These are phyloP conservation scores for Florisuga fusca DNA, from an alignment of 2,797 vertebrate genomes.

Conservation along the genomic window DNA sequence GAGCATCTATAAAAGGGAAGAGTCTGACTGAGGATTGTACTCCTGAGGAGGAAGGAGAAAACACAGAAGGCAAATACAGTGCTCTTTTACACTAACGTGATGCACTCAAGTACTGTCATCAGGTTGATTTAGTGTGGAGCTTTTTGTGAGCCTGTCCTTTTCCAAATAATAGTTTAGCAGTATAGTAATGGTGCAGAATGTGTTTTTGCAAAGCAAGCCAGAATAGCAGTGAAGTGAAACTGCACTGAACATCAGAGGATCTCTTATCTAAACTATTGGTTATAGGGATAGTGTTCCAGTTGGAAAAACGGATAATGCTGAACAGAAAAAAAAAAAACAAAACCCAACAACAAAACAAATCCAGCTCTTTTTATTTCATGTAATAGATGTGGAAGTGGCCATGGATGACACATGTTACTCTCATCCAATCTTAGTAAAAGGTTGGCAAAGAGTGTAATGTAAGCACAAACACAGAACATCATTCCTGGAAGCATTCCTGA, in stretches of 20 bases:
- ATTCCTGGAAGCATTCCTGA: neutral
- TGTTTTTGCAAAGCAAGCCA: slow-evolving; percentile 15
- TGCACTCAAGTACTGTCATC: neutral
- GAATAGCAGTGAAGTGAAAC: neutral
- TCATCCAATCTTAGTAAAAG: neutral
- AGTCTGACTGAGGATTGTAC: neutral
- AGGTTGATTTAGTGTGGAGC: neutral
- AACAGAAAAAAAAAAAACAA: neutral
- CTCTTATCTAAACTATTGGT: neutral
- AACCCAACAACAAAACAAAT: no score
- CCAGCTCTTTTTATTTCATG: neutral
- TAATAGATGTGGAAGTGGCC: neutral
- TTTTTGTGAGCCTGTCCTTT: neutral
- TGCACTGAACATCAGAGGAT: neutral
- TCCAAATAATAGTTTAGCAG: neutral
- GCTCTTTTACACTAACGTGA: neutral
- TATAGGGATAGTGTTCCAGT: neutral
- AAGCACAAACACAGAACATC: neutral
- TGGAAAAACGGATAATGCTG: neutral
- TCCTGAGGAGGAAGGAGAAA: neutral
- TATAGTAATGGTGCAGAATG: slow-evolving; percentile 1
- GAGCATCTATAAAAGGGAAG: neutral
- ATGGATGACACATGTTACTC: neutral
- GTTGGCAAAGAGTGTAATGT: neutral
- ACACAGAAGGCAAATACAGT: neutral